These are phyloP conservation scores for Lysandra coridon DNA, from an alignment of 2,888 invertebrate genomes.

Conservation along the genomic window DNA sequence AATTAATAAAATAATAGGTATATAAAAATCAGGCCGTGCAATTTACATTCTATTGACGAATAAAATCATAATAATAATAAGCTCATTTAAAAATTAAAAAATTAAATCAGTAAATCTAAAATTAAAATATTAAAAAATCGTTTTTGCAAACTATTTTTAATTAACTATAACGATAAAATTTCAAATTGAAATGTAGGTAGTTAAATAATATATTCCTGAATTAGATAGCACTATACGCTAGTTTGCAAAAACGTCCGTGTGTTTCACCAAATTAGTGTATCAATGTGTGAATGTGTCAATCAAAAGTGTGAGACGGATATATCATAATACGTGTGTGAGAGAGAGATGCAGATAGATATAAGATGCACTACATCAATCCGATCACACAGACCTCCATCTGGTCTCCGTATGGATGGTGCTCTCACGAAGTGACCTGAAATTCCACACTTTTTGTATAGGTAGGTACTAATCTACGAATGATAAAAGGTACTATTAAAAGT, in stretches of 20 bases:
- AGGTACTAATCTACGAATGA: constrained; percentile 40
- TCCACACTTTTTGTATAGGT: constrained; percentile 56
- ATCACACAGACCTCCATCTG: constrained; percentile 73
- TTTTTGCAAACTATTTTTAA: constrained; percentile 4
- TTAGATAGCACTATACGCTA: constrained; percentile 5
- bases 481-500: background rate
- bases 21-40: constrained; percentile 23
- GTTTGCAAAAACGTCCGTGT: constrained; percentile 25
- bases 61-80: constrained; percentile 30
- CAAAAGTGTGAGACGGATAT: constrained; percentile 38
- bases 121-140: background rate
- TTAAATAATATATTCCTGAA: background rate
- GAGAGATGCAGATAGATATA: constrained; percentile 69
- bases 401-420: constrained; percentile 68
- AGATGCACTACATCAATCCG: constrained; percentile 77
- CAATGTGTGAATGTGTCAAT: constrained; percentile 29
- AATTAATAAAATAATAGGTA: background rate
- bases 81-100: constrained; percentile 18
- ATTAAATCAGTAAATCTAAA: constrained; percentile 10
- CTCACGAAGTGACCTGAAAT: constrained; percentile 80
- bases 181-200: background rate
- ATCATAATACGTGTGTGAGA: constrained; percentile 67
- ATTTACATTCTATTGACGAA: constrained; percentile 31
- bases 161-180: background rate
- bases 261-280: constrained; percentile 23